Evolutionary conservation across 2,113 vertebrate genomes (phyloP), one percentile per base, ranked within the genome.

Genomic region (Cyprinodon tularosa): DNA sequence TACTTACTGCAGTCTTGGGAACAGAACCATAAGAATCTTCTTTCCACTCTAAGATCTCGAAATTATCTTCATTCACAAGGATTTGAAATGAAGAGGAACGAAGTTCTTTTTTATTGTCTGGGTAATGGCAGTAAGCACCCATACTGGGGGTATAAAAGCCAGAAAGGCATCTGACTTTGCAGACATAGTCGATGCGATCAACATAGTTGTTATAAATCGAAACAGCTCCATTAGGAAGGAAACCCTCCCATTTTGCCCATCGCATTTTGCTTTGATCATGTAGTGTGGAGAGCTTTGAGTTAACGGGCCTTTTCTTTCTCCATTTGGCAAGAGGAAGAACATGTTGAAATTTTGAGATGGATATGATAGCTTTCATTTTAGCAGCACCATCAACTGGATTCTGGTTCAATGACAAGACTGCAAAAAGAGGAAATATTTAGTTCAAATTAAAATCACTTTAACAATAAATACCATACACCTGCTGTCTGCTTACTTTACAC

Each of bases 31-130:
- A 67, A 1, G 74, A 77, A 20, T 38, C 91, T 0, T 64, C 44
- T 61, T 82, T 84, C 92, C 92, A 93, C 57, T 82, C 66, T 74
- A 93, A 17, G 38, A 89, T 73, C 78, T 93, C 92, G 80, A 93
- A 92, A 29, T 88, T 76, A 68, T 91, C 81, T 72, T 71, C 71
- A 57, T 93, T 93, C 47, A 90, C 85, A 50, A 93, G 82, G 59
- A 92, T 14, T 8, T 90, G 62, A 69, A 91, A 91, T 5, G 72
- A 44, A 4, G 9, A 13, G 11, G 40, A 76, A 14, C 40, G 37
- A 57, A 85, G 64, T 74, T 88, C 88, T 39, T 67, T 50, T 4
- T 78, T 13, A 3, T 22, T 48, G 17, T 65, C 29, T 10, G 89
- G 63, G 48, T 90, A 91, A 22, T 68, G 65, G 45, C 91, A 92